phyloP scores from a whole-genome alignment of 2,888 invertebrate species.

The Lepidonotus clava region DNA sequence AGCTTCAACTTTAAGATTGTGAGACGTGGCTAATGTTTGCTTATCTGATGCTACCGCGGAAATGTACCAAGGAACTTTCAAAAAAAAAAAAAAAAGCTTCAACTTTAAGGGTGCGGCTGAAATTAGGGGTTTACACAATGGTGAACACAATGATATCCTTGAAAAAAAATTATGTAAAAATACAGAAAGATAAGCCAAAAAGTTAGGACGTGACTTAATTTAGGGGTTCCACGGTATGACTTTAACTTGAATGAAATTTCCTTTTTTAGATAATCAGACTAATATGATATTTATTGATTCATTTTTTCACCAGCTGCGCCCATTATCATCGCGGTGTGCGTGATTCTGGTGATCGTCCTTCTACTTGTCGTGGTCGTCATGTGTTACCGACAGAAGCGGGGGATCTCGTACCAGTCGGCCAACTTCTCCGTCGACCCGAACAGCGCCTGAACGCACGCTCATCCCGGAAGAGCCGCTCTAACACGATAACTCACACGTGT shows the following conservation, averaged over 20 bases:
- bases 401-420: conserved; percentile 28
- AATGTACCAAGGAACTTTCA: too few relatives aligned
- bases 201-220: neutral
- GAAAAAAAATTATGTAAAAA: neutral
- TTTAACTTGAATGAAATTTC: neutral
- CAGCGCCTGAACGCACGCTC: too few relatives aligned
- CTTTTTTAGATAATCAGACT: neutral
- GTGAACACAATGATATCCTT: neutral
- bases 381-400: neutral
- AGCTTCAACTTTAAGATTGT: too few relatives aligned
- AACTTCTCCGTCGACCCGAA: conserved; percentile 26
- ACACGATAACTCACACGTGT: too few relatives aligned
- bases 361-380: neutral
- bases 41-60: too few relatives aligned
- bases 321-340: neutral
- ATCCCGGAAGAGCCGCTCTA: too few relatives aligned
- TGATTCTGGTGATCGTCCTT: neutral
- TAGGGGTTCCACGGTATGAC: neutral
- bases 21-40: too few relatives aligned
- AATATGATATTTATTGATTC: neutral
- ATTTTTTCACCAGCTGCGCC: neutral
- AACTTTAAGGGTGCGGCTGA: too few relatives aligned
- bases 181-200: neutral
- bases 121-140: neutral
- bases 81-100: too few relatives aligned